Percentiles rank a stretch among this genome's conserved stretches.
phyloP scores from a whole-genome alignment of 2,888 invertebrate species.

The Cosmia trapezina region DNA sequence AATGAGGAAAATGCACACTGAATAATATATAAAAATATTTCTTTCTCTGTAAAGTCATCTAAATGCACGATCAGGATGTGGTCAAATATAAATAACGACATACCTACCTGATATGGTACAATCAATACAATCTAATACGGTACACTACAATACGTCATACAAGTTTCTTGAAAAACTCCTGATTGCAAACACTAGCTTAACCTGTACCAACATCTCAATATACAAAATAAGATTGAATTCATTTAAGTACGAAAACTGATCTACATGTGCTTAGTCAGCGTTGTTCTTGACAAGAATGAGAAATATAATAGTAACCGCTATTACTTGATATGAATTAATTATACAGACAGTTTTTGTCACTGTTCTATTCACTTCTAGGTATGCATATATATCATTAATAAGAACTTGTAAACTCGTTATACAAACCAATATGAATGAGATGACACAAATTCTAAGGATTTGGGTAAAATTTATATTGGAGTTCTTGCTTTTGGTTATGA shows the following conservation, averaged over 20 bases:
- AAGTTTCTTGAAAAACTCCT: background rate
- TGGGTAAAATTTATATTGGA: slow-evolving; percentile 38
- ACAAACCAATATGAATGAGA: slow-evolving; percentile 70
- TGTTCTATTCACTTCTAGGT: slow-evolving; percentile 1
- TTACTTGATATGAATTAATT: slow-evolving; percentile 66
- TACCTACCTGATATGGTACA: too few species aligned
- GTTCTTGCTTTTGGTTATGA: slow-evolving; percentile 56
- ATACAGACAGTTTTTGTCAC: slow-evolving; percentile 42
- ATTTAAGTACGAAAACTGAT: background rate
- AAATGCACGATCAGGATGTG: background rate
- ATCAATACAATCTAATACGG: too few species aligned
- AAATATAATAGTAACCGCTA: slow-evolving; percentile 65
- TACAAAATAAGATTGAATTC: background rate
- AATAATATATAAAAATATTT: background rate
- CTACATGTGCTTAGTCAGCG: background rate
- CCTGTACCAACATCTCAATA: background rate
- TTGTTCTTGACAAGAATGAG: slow-evolving; percentile 56
- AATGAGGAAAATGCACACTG: too few species aligned
- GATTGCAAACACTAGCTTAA: background rate
- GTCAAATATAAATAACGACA: background rate
- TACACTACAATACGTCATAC: background rate
- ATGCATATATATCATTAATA: slow-evolving; percentile 70
- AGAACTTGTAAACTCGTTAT: slow-evolving; percentile 79
- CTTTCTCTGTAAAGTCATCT: background rate
- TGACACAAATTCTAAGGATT: slow-evolving; percentile 62